Base-by-base conservation (phyloP, 2,888 invertebrate genomes). In the Lottia gigantea region DNA sequence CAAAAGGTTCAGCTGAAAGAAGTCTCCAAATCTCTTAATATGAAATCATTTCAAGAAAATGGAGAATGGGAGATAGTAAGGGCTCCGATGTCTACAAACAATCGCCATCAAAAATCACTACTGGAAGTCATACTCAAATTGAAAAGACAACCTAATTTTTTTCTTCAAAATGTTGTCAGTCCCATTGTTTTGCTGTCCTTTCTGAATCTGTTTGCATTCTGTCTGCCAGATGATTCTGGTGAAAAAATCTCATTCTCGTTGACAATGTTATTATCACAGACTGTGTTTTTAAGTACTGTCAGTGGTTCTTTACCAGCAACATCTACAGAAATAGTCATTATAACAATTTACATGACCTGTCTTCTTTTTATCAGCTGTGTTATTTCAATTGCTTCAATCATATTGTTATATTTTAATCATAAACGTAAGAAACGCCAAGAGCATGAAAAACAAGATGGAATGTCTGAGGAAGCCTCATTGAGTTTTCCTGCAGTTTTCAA, bases 101-200 rank as follows among this genome's bases (percentile, higher is more conserved):
- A 11, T 19, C 12, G 4, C 4, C n/a, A 7, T 4, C 55, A 55
- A 55, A 6, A 11, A 12, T n/a, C 23, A n/a, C 0, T 55, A 23
- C 23, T 55, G 11, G 3, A 11, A 4, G 19, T 55, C 7, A n/a
- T 7, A 2, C n/a, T 55, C 4, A n/a, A 3, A 19, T 14, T 55
- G 8, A 19, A n/a, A 1, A n/a, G 55, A 19, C 23, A 7, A 23
- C 23, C n/a, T 19, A 19, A 19, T 55, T 55, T 55, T 19, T 55
- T 55, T 55, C 55, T 55, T n/a, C 55, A 55, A 55, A 55, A 55
- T 55, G 19, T 55, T 12, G 23, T 55, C 12, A 6, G n/a, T 19
- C 55, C 55, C 19, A 55, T 55, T 3, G n/a, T 55, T 55, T 19
- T 55, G 55, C 55, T 55, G 55, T 55, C 55, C 7, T 55, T 55